Evolutionary conservation across 2,888 invertebrate genomes (phyloP), one percentile per base, ranked within the genome.

Genomic region (Argyra leucocephala): DNA sequence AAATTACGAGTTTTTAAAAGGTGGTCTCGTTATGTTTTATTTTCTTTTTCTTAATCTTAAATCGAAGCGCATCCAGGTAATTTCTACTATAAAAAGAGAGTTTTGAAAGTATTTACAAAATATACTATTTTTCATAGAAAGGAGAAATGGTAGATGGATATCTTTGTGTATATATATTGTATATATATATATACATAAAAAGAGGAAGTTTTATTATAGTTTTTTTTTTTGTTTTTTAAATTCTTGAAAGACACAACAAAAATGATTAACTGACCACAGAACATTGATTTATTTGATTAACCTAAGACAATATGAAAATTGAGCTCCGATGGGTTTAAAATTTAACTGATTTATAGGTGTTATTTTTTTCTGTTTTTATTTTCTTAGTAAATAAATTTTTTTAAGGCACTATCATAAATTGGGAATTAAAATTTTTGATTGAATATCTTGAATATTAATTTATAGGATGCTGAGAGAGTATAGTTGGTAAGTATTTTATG

Each of bases 271-370:
- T 48, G 15, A 48, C 48, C 15, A 18, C 18, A 48, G 48, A 48
- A 48, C 48, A 48, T 48, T 48, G 48, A 48, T 48, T 48, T 48
- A 48, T 48, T 48, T 48, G 48, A 48, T 48, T 48, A 48, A 48
- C 48, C 2, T 48, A 15, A 48, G 2, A 48, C 18, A 48, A 48
- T 12, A 48, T 12, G 5, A 31, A 48, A 18, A 48, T 48, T 12
- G n/a, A 48, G 5, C 5, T 18, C 5, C 18, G 12, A 37, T 37
- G 37, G 12, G 5, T 31, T 31, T 31, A 31, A 31, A 31, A 31
- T 37, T 37, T 37, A 37, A 37, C 48, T 48, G 48, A 48, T 48
- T 48, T 18, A 48, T 48, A 31, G 31, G 48, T n/a, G 31, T 6
- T 10, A 31, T 31, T 31, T 31, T 6, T 31, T 31, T 31, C 31